Base-by-base conservation (phyloP, 2,113 vertebrate species). In the Pachyramphus minor region DNA sequence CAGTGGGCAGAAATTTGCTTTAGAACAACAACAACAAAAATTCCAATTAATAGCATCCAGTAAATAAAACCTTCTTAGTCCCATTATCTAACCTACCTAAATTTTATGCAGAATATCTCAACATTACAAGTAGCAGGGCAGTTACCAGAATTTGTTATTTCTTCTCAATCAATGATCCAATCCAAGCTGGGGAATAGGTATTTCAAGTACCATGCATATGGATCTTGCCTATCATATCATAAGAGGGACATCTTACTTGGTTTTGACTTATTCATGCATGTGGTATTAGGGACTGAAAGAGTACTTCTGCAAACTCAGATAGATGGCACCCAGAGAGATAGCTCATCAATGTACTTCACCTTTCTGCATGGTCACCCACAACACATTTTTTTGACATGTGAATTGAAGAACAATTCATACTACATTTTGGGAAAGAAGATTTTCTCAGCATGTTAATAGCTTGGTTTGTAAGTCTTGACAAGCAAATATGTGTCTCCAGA, bases 261-360 rank as follows among this genome's bases (percentile, higher is more conserved):
- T 19, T 41, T 92, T 90, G 37, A 21, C 17, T 80, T 91, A 74
- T 23, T 68, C 49, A 60, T 20, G 6, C 17, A 45, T 8, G 13
- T 0, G 0, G 5, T 19, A 15, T 8, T 17, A 45, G 24, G 72
- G 17, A 66, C 56, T 49, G 9, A 64, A 60, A 78, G 30, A 3
- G 14, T 21, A 17, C 6, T 44, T 79, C 71, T 69, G 60, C 39
- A 66, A 58, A 50, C 39, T 84, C 24, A 33, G 30, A 23, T 50
- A 56, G 45, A 20, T 41, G 14, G 33, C 30, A 79, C 8, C 8
- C 50, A 44, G 39, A 35, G 73, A 13, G 15, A 39, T 30, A 87
- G 24, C 45, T 63, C 6, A 1, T 18, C 28, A 24, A 9, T 7
- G 14, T 42, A 44, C 45, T 50, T 80, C 63, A 14, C 8, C 24